A percentile compares a stretch with the other conserved stretches of the same genome.
These are phyloP conservation scores for Chrysocyon brachyurus DNA, from an alignment of 2,797 vertebrate genomes.

Conservation along the genomic window DNA sequence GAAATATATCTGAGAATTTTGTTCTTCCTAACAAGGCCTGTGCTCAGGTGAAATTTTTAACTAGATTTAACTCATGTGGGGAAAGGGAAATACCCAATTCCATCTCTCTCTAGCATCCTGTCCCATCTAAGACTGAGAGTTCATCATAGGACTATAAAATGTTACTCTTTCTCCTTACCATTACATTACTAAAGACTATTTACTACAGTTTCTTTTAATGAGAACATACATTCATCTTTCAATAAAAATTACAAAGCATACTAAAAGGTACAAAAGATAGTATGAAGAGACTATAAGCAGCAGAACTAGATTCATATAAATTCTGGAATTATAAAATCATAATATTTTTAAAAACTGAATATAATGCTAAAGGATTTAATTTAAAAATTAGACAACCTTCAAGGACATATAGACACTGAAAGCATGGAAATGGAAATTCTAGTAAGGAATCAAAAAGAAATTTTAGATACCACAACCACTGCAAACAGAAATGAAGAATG, in stretches of 20 bases:
- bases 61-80: rapidly evolving
- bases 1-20: neutral
- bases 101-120: neutral
- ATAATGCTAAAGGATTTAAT: neutral
- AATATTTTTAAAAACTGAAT: neutral
- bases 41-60: neutral
- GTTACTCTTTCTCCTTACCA: neutral
- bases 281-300: neutral
- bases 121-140: neutral
- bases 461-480: neutral
- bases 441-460: neutral
- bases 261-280: neutral
- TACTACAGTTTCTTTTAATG: neutral
- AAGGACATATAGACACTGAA: neutral
- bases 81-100: neutral
- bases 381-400: neutral
- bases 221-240: neutral
- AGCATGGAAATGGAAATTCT: neutral
- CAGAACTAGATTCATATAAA: neutral
- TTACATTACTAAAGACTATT: neutral
- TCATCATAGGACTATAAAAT: neutral
- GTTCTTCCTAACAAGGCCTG: neutral
- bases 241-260: neutral
- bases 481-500: neutral
- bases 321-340: neutral